Base-by-base conservation (phyloP, 2,113 vertebrate genomes). In the Actenoides hombroni region DNA sequence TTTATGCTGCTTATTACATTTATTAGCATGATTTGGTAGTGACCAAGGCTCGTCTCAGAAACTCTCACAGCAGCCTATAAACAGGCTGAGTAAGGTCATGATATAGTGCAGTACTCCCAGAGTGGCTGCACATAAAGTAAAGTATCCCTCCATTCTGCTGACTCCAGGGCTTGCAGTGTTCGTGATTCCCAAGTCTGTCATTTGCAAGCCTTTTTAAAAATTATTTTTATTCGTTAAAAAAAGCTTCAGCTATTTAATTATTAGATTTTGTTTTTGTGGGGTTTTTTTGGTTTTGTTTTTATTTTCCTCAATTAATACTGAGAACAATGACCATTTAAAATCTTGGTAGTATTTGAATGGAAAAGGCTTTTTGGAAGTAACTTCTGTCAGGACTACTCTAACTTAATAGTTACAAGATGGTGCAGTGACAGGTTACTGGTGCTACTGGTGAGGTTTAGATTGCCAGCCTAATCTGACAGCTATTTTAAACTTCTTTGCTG, bases 121-220 rank as follows among this genome's bases (percentile, higher is more conserved):
- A 94, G 42, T 1, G 3, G 11, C 37, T 86, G 14, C 25, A 5
- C 4, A 4, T 33, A 29, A 61, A 88, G 37, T 11, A 56, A 70
- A 37, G 39, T 3, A 4, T 54, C 37, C 44, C 11, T 91, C 84
- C 40, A 17, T 53, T 83, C 60, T 18, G 13, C 68, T 31, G n/a
- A 39, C 10, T 71, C 25, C 40, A 70, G 75, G 44, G 28, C 40
- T 85, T 3, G 3, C 8, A 6, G 3, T 0, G 1, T 78, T 80
- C 5, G 1, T 17, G 11, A 23, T 63, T 87, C 28, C 51, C 0
- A 0, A 65, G 26, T 63, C 12, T 40, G 1, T 35, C 44, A 11
- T 20, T 56, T 85, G 16, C 46, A 81, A 90, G 24, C 17, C 51
- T 60, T 60, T 69, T 2, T 53, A 29, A n/a, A 12, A 19, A 19